These are phyloP conservation scores for Bolinopsis microptera DNA, from an alignment of 37 sponge, comb jelly and placozoan species.

Conservation along the genomic window DNA sequence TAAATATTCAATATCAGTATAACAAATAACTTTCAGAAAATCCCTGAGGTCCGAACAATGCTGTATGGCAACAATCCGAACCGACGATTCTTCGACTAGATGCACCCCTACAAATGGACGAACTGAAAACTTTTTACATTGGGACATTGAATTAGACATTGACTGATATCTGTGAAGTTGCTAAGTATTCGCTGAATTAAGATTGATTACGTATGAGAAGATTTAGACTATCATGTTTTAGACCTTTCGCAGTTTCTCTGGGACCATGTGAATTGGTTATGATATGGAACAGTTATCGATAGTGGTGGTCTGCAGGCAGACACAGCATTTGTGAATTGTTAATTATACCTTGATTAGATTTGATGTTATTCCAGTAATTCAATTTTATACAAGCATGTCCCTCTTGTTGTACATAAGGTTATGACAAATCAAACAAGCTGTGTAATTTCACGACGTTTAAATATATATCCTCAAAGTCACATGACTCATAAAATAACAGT, in stretches of 20 bases:
- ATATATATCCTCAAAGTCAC: not conserved
- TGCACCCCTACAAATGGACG: too few species aligned
- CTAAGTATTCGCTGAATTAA: not conserved
- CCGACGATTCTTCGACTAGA: slow-evolving; percentile 80
- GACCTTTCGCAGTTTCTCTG: too few species aligned
- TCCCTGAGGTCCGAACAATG: slow-evolving; percentile 81
- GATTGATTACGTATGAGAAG: not conserved
- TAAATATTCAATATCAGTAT: too few species aligned
- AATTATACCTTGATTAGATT: not conserved
- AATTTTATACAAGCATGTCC: not conserved
- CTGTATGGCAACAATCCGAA: slow-evolving; percentile 85
- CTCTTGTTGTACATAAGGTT: not conserved
- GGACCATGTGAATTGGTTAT: too few species aligned
- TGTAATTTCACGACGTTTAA: not conserved
- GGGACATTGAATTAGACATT: not conserved
- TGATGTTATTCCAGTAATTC: not conserved
- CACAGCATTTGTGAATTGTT: not conserved
- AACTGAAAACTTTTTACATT: not conserved
- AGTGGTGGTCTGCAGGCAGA: not conserved
- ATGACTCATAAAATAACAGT: not conserved
- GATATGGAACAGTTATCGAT: too few species aligned
- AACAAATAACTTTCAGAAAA: slow-evolving; percentile 75
- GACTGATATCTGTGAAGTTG: not conserved
- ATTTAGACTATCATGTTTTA: not conserved
- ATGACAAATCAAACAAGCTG: not conserved